Evolutionary conservation across 2,797 vertebrate species (phyloP), one percentile per base, ranked within the genome.

Genomic region (Semotilus atromaculatus): DNA sequence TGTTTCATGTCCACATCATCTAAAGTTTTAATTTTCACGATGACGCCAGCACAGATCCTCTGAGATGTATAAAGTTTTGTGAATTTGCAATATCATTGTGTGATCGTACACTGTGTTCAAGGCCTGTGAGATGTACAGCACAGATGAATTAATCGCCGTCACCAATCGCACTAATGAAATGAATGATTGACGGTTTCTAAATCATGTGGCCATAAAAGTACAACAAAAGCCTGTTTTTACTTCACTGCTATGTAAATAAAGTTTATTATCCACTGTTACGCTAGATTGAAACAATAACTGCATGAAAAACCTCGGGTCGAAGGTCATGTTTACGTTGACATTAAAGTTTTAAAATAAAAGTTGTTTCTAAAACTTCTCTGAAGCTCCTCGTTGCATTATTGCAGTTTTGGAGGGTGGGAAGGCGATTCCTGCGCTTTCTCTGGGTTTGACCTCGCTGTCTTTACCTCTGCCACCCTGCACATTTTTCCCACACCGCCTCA

Each of bases 401-500:
- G 85, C 31, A 29, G 21, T 29, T 64, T 29, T 14, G 60, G 23
- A 58, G 40, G 64, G 29, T 58, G 51, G 21, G 38, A 73, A 73
- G 55, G 55, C 64, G 4, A 73, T 74, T 62, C 10, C 40, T 48
- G 58, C 16, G 31, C 26, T 62, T 11, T 62, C 13, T n/a, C 11
- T 29, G 26, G 60, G 43, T 5, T 80, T 88, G 86, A 90, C 89
- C 88, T 82, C 60, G 64, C 70, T 71, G 48, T 87, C 70, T 83
- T 80, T 78, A 43, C 48, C 73, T 80, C 73, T 58, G 85, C 72
- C 9, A 53, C 68, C 64, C 78, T 51, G 11, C 31, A 58, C 70
- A 38, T 84, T 87, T 88, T 90, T 90, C 89, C 89, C 89, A 90
- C 89, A 89, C 80, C 83, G 80, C 82, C 64, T 85, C 31, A 23